Conservation (phyloP, 2,888 invertebrate genomes). For the Sisyra nigra region DNA sequence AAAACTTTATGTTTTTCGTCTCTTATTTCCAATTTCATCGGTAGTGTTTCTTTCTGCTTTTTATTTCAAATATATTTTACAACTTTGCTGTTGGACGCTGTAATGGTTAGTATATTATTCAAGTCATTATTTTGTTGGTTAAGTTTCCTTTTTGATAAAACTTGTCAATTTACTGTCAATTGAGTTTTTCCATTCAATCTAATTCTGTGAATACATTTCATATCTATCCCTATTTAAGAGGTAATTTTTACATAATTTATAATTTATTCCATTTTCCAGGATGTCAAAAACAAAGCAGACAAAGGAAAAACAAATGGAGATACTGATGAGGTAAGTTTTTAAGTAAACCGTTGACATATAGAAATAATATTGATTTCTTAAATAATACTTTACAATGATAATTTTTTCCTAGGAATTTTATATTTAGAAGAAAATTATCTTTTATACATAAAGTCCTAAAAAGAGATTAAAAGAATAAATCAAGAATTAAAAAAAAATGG, state of each 20-base stretch:
- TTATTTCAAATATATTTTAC: constrained; percentile 2
- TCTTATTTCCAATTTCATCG: constrained; percentile 15
- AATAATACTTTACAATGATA: too few relatives aligned
- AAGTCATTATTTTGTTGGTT: constrained; percentile 9
- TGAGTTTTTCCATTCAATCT: constrained; percentile 14
- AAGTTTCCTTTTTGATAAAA: too few relatives aligned
- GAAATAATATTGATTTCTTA: too few relatives aligned
- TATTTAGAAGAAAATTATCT: too few relatives aligned
- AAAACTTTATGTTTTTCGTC: constrained; percentile 11
- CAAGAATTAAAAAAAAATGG: too few relatives aligned
- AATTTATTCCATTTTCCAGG: constrained; percentile 27
- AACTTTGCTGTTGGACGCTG: constrained; percentile 8
- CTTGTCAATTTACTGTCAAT: constrained; percentile 11
- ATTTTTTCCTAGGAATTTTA: too few relatives aligned
- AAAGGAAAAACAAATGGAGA: constrained; percentile 34
- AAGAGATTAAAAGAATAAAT: too few relatives aligned
- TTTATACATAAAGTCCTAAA: too few relatives aligned
- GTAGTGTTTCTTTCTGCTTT: constrained; percentile 3
- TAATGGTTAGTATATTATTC: constrained; percentile 15
- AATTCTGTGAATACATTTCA: too few relatives aligned
- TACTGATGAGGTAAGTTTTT: constrained; percentile 37
- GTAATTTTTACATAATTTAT: too few relatives aligned
- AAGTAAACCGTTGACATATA: neutral
- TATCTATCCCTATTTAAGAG: too few relatives aligned
- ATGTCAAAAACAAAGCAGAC: constrained; percentile 40